phyloP scores from a whole-genome alignment of 92 coral and sea anemone genomes.

The Porites lobata region DNA sequence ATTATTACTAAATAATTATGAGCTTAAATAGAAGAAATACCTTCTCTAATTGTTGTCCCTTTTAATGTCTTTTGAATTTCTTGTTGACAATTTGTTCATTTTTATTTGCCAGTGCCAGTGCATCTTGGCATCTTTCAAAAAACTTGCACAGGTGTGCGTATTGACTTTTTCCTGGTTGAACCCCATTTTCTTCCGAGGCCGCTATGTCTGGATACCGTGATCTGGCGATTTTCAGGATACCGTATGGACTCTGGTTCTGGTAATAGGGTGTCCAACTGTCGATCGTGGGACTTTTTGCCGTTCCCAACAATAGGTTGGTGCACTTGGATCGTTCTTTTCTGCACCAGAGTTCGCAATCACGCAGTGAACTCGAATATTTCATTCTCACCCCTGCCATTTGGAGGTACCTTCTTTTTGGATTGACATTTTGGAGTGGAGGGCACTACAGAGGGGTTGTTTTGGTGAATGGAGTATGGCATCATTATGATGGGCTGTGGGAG shows the following conservation, averaged over 20 bases:
- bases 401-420: neutral
- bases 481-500: no score
- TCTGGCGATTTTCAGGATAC: slow-evolving; percentile 25
- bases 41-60: slow-evolving; percentile 15
- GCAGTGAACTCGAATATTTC: slow-evolving; percentile 43
- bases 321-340: slow-evolving; percentile 45
- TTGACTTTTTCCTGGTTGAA: slow-evolving; percentile 25
- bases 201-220: slow-evolving; percentile 17
- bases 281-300: slow-evolving; percentile 49
- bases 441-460: no score
- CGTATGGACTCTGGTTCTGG: slow-evolving; percentile 25
- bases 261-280: slow-evolving; percentile 38
- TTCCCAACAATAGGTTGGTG: slow-evolving; percentile 37
- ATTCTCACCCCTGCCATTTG: slow-evolving; percentile 66
- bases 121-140: slow-evolving; percentile 41
- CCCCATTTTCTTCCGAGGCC: neutral
- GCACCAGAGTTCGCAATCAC: slow-evolving; percentile 70
- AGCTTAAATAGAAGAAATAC: slow-evolving; percentile 15
- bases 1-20: neutral
- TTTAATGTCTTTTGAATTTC: slow-evolving; percentile 44
- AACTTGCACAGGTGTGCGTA: slow-evolving; percentile 44
- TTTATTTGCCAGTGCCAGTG: slow-evolving; percentile 35
- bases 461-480: no score
- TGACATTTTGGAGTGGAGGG: no score
- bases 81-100: slow-evolving; percentile 20